phyloP scores from a whole-genome alignment of 2,888 invertebrate genomes.

The Diogma glabrata region DNA sequence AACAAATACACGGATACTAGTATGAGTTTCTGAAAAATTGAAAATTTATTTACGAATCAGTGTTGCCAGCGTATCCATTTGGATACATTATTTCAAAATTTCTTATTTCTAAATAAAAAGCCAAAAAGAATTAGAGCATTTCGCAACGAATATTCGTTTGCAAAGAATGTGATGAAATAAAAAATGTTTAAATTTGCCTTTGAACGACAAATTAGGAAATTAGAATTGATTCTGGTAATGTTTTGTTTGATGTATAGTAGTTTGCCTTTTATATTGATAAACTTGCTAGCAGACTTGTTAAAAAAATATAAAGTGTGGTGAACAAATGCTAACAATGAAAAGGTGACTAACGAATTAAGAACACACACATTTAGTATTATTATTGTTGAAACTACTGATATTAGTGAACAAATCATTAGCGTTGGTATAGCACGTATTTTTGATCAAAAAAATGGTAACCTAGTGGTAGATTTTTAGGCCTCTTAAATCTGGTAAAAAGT shows the following conservation, averaged over 20 bases:
- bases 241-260: constrained; percentile 1
- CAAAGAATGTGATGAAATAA: too few species aligned
- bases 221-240: neutral
- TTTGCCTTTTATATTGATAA: neutral
- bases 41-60: too few species aligned
- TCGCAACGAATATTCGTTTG: too few species aligned
- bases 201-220: neutral
- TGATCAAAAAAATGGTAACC: neutral
- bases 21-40: too few species aligned
- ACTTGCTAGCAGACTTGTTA: neutral
- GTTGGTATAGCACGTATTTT: neutral
- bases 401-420: neutral
- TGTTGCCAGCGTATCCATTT: too few species aligned
- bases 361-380: neutral
- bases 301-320: neutral
- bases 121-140: too few species aligned
- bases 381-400: neutral
- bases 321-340: neutral
- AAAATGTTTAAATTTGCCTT: neutral
- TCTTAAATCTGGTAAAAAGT: neutral
- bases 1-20: too few species aligned
- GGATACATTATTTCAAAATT: too few species aligned
- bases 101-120: too few species aligned
- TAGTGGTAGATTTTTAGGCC: neutral
- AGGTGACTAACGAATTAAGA: too few species aligned